Percentiles rank a stretch among this genome's conserved stretches.
Evolutionary conservation across 2,888 invertebrate genomes (phyloP).

Genomic region (Danaus chrysippus): DNA sequence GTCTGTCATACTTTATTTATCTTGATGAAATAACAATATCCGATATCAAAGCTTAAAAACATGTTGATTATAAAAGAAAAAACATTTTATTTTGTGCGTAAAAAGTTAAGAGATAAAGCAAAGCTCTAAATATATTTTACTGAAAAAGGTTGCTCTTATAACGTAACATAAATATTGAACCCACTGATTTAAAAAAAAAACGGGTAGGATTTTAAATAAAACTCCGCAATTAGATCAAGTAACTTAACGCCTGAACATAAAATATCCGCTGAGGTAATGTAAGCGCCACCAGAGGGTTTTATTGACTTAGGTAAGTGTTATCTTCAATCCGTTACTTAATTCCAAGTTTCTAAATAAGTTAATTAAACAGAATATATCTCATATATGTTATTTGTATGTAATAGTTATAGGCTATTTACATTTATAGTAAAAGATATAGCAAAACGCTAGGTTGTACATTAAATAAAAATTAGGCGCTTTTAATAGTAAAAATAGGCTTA

Average conservation of each 20-base stretch:
- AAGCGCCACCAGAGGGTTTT: conserved; percentile 3
- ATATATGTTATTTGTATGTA: no score
- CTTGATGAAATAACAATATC: no score
- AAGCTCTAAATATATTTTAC: neutral
- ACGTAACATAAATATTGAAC: conserved; percentile 3
- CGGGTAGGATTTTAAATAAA: conserved; percentile 11
- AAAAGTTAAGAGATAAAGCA: neutral
- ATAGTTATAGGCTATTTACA: no score
- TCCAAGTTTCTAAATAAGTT: neutral
- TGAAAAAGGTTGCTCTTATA: neutral
- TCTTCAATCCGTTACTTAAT: neutral
- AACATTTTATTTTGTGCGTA: neutral
- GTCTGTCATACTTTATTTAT: no score
- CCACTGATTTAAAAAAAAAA: conserved; percentile 2
- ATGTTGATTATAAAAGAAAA: no score
- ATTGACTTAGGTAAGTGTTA: conserved; percentile 3
- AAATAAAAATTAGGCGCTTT: no score
- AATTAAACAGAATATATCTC: neutral
- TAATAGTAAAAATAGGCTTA: no score
- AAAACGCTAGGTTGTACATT: no score
- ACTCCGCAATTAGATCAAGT: conserved; percentile 11
- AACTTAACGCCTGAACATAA: conserved; percentile 17
- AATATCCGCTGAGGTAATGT: conserved; percentile 10
- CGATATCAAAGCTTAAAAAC: no score
- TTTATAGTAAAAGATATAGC: no score